A percentile compares a stretch with the other conserved stretches of the same genome.
Conservation (phyloP, 2,113 vertebrate species). For the Hassar affinis region DNA sequence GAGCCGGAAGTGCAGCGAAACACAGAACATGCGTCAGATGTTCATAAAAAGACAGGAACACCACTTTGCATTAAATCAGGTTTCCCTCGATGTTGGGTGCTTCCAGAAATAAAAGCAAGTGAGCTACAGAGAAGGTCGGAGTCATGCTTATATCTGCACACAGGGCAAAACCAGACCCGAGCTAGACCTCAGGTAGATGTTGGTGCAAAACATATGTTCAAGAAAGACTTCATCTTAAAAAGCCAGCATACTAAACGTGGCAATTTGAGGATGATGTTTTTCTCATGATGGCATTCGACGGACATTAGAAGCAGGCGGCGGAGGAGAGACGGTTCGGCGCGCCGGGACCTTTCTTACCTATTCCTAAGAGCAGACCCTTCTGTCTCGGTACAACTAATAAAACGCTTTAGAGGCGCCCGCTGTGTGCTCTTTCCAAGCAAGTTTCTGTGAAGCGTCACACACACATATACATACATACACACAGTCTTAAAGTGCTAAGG, state of each 20-base stretch:
- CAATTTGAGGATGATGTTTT: not conserved
- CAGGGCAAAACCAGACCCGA: conserved; percentile 22
- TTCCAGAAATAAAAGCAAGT: not conserved
- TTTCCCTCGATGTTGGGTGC: not conserved
- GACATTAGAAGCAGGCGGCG: conserved; percentile 18
- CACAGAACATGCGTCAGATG: not conserved
- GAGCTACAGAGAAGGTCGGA: conserved; percentile 52
- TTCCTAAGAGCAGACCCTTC: conserved; percentile 73
- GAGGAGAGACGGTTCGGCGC: conserved; percentile 35
- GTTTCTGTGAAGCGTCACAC: conserved; percentile 71
- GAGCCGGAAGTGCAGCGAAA: not conserved
- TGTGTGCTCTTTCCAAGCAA: conserved; percentile 75
- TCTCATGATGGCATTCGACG: not conserved
- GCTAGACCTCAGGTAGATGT: not conserved
- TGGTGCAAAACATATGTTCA: not conserved
- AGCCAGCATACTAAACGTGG: not conserved
- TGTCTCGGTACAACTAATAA: conserved; percentile 85
- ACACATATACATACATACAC: conserved; percentile 35
- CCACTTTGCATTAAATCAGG: too few relatives aligned
- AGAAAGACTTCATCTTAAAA: not conserved
- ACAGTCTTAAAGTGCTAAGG: not conserved
- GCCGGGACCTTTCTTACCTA: conserved; percentile 82
- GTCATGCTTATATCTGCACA: conserved; percentile 69
- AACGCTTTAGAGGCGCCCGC: conserved; percentile 84
- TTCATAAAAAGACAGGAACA: not conserved